These are phyloP conservation scores for Apostichopus leukothele DNA, from an alignment of 53 echinoderm and acorn worm genomes.

Conservation along the genomic window DNA sequence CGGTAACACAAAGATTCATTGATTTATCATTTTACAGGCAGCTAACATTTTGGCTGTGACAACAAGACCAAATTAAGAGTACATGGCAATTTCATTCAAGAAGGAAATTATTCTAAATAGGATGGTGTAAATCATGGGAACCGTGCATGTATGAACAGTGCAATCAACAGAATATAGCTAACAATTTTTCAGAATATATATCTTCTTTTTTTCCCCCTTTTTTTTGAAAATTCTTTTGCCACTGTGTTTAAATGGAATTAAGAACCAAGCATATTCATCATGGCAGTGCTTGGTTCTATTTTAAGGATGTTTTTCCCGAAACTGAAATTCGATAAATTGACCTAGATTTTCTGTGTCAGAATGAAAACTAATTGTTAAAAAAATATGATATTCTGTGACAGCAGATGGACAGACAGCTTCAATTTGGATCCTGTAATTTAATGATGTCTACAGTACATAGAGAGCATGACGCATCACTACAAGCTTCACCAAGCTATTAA, in stretches of 20 bases:
- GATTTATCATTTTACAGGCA: not conserved
- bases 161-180: no score
- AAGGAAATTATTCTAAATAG: no score
- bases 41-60: not conserved
- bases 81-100: no score
- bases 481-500: no score
- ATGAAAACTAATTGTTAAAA: conserved; percentile 14
- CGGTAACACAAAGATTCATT: not conserved
- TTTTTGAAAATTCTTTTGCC: no score
- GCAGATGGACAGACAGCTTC: not conserved
- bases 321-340: conserved; percentile 5
- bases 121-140: no score
- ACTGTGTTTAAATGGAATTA: no score
- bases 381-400: conserved; percentile 4
- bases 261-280: no score
- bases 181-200: no score
- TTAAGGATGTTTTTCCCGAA: not conserved
- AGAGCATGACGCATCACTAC: not conserved
- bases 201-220: no score
- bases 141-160: no score
- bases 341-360: conserved; percentile 18
- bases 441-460: not conserved
- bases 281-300: not conserved
- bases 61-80: not conserved
- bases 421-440: not conserved